These are phyloP conservation scores for Argyresthia goedartella DNA, from an alignment of 2,888 invertebrate species.

Conservation along the genomic window DNA sequence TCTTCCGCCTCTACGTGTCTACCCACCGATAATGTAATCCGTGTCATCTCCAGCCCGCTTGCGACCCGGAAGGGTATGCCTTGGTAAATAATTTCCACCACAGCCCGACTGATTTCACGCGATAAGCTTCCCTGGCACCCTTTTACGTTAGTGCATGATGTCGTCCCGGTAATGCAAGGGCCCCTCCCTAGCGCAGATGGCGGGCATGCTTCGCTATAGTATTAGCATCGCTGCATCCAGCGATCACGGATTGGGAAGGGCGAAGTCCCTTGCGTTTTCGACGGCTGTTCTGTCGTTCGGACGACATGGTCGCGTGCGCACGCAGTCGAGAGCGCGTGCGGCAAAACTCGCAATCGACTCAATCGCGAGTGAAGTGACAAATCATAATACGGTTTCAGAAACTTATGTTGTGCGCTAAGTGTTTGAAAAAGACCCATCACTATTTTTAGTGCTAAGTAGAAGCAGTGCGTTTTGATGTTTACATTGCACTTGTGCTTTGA, in stretches of 20 bases:
- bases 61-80: constrained; percentile 24
- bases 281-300: constrained; percentile 49
- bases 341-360: background rate
- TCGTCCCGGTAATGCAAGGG: constrained; percentile 66
- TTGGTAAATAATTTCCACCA: constrained; percentile 43
- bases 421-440: background rate
- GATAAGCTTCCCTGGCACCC: constrained; percentile 47
- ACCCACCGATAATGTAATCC: background rate
- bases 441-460: too few species aligned
- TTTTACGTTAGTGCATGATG: constrained; percentile 65
- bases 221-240: constrained; percentile 16
- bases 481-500: constrained; percentile 38
- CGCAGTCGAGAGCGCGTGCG: constrained; percentile 26
- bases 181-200: constrained; percentile 60
- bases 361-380: constrained; percentile 26
- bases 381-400: background rate
- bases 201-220: constrained; percentile 10
- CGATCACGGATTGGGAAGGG: constrained; percentile 64
- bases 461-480: constrained; percentile 36
- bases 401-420: background rate
- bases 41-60: background rate
- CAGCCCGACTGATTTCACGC: constrained; percentile 45
- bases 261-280: constrained; percentile 57
- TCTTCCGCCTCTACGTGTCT: too few species aligned
- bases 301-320: constrained; percentile 60